A percentile compares a stretch with the other conserved stretches of the same genome.
These are phyloP conservation scores for Cynoglossus semilaevis DNA, from an alignment of 2,113 vertebrate genomes.

Conservation along the genomic window DNA sequence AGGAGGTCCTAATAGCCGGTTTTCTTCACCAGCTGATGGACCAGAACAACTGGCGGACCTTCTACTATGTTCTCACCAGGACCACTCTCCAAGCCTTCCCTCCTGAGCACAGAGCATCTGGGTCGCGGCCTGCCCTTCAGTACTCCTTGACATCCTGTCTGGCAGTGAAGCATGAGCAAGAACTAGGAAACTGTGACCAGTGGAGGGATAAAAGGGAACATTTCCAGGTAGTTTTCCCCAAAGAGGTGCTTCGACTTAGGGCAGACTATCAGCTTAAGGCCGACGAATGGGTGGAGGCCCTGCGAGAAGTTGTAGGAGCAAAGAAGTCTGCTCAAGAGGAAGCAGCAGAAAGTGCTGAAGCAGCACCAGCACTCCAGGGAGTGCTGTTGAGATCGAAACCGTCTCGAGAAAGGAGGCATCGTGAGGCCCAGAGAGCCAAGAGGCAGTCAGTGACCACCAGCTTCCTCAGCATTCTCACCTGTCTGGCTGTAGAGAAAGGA, in stretches of 20 bases:
- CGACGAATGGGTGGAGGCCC: constrained; percentile 88
- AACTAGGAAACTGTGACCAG: constrained; percentile 29
- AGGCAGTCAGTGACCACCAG: constrained; percentile 95
- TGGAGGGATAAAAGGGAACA: constrained; percentile 23
- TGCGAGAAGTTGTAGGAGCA: constrained; percentile 77
- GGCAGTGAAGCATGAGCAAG: constrained; percentile 79
- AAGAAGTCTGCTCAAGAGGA: constrained; percentile 71
- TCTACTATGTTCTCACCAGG: constrained; percentile 88
- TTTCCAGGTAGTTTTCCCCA: constrained; percentile 88
- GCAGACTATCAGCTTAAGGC: constrained; percentile 84
- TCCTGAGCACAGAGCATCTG: constrained; percentile 80
- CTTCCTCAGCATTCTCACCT: constrained; percentile 95
- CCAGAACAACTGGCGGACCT: constrained; percentile 92
- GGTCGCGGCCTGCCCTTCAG: constrained; percentile 83
- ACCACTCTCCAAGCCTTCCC: constrained; percentile 87
- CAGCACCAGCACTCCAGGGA: constrained; percentile 63
- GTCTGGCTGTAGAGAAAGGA: constrained; percentile 91
- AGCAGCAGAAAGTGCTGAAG: constrained; percentile 32
- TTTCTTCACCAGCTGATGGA: constrained; percentile 84
- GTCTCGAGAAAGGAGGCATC: constrained; percentile 64
- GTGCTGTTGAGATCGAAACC: constrained; percentile 82
- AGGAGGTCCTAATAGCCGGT: constrained; percentile 85
- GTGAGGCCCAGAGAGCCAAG: constrained; percentile 79
- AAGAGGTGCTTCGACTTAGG: constrained; percentile 84
- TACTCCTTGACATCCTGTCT: constrained; percentile 83